Evolutionary conservation across 2,888 invertebrate species (phyloP), one percentile per base, ranked within the genome.

Genomic region (Itoplectis maculator): DNA sequence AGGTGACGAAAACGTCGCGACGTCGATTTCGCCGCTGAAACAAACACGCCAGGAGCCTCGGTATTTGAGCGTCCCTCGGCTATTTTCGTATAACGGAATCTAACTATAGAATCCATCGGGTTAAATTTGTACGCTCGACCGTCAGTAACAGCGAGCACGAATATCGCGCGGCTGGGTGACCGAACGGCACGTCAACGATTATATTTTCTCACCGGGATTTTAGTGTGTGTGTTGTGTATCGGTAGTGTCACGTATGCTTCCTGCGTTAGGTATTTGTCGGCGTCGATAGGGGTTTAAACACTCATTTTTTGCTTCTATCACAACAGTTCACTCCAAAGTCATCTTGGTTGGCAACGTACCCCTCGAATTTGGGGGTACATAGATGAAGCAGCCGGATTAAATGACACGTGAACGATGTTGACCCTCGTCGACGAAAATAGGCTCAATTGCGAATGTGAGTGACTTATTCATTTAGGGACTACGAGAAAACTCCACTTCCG

Each of bases 101-200:
- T 54, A 72, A 59, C 29, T 72, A 59, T 72, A 72, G 72, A 72
- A 59, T 11, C 45, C 56, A 56, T 45, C 29, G 8, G 29, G 72
- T 42, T 59, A 59, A 59, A 72, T 72, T 59, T 23, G 59, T 45
- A 56, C 45, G 35, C 5, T n/a, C 59, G 51, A 29, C n/a, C 42
- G 45, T 72, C 29, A 42, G 45, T 72, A 59, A 56, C 45, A 40
- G 40, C 42, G 42, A 15, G 18, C 45, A 70, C 40, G 35, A 49
- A 42, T 40, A 63, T 42, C 40, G 63, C 40, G 15, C 29, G 11
- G 18, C 42, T 29, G 63, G 37, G 37, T 42, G 29, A 20, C 20
- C 40, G 42, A 63, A 15, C 63, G 15, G 15, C 18, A 11, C 42
- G 42, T 63, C 40, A 63, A 63, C 63, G 20, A 40, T 63, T 42